Evolutionary conservation across 30 jellyfish, hydroid and myxozoan genomes (phyloP).

Genomic region (Chrysaora quinquecirrha): DNA sequence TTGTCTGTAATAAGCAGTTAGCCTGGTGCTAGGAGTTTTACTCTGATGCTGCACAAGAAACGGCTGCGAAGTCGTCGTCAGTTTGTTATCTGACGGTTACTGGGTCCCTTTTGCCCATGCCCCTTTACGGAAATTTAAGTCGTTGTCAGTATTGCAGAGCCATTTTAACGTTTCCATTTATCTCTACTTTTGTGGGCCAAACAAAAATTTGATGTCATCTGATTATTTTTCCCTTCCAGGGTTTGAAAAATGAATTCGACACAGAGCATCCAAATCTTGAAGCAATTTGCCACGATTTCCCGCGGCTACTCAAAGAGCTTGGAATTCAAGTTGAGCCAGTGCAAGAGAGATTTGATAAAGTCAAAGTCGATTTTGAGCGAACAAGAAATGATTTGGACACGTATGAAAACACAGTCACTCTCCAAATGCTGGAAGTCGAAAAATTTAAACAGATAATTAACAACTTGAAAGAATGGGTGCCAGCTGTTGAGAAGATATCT

Average conservation of each 20-base stretch:
- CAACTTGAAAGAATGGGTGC: slow-evolving; percentile 82
- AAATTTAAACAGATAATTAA: slow-evolving; percentile 59
- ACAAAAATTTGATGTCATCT: no score
- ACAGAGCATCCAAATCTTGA: slow-evolving; percentile 68
- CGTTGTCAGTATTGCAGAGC: no score
- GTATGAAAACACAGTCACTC: slow-evolving; percentile 33
- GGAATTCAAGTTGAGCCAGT: slow-evolving; percentile 86
- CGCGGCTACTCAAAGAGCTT: slow-evolving; percentile 71
- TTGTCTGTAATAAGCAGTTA: no score
- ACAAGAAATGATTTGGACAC: slow-evolving; percentile 61
- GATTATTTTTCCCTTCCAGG: no score
- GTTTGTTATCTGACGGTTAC: no score
- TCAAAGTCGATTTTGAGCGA: slow-evolving; percentile 57
- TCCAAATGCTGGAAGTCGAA: slow-evolving; percentile 65
- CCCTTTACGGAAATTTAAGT: no score
- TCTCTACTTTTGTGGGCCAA: no score
- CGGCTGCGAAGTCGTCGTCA: no score
- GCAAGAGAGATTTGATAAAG: slow-evolving; percentile 76
- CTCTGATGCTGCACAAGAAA: no score
- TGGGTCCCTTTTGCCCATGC: no score
- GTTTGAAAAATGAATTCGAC: slow-evolving; percentile 68
- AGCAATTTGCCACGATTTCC: slow-evolving; percentile 60
- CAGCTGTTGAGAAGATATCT: slow-evolving; percentile 58
- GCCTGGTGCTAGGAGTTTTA: no score
- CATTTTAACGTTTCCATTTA: no score